These are phyloP conservation scores for Dicyrtomina minuta DNA, from an alignment of 2,888 invertebrate genomes.

Conservation along the genomic window DNA sequence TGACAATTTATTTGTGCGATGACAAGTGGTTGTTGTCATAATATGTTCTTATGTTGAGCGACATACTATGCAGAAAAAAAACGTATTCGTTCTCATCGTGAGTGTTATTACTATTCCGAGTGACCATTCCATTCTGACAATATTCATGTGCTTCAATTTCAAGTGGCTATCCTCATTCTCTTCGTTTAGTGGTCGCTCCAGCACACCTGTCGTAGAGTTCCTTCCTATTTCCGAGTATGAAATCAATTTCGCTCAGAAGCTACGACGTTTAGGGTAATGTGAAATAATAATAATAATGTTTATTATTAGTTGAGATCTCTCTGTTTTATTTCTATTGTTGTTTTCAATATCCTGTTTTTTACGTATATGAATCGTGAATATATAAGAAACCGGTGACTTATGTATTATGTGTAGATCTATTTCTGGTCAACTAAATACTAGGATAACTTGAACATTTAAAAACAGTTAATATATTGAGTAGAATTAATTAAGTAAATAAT, in stretches of 20 bases:
- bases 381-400: neutral
- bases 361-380: neutral
- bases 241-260: slow-evolving; percentile 44
- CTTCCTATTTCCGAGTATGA: slow-evolving; percentile 46
- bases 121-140: neutral
- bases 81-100: too few relatives aligned
- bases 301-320: too few relatives aligned
- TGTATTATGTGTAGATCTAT: too few relatives aligned
- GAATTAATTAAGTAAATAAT: too few relatives aligned
- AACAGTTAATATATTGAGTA: too few relatives aligned
- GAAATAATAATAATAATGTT: too few relatives aligned
- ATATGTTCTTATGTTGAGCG: too few relatives aligned
- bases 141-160: slow-evolving; percentile 34
- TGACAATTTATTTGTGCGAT: too few relatives aligned
- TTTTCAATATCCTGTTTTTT: neutral
- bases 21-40: too few relatives aligned
- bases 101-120: neutral
- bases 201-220: slow-evolving; percentile 48
- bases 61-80: too few relatives aligned
- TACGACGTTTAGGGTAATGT: slow-evolving; percentile 39
- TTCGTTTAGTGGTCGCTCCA: slow-evolving; percentile 25
- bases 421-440: too few relatives aligned
- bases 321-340: neutral
- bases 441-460: too few relatives aligned
- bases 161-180: slow-evolving; percentile 17